These are phyloP conservation scores for Clanis bilineata DNA, from an alignment of 2,888 invertebrate genomes.

Conservation along the genomic window DNA sequence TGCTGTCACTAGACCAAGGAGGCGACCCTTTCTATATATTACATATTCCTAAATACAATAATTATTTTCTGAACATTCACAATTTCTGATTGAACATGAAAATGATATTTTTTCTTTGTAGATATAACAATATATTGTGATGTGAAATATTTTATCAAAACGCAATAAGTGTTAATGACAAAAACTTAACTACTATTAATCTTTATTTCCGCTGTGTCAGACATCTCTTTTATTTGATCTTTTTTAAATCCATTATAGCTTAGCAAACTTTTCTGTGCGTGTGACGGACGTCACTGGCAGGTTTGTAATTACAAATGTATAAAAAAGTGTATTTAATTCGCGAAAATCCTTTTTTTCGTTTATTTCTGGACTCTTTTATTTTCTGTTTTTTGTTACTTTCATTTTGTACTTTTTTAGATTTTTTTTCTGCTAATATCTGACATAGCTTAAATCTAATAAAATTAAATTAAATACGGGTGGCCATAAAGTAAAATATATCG, in stretches of 20 bases:
- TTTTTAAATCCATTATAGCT: too few relatives aligned
- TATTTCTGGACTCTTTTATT: too few relatives aligned
- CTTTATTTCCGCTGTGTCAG: background rate
- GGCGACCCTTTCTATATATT: too few relatives aligned
- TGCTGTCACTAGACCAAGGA: too few relatives aligned
- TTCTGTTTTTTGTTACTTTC: too few relatives aligned
- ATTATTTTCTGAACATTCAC: background rate
- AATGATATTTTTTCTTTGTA: background rate
- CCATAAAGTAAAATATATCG: background rate
- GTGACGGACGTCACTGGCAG: too few relatives aligned
- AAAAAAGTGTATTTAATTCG: too few relatives aligned
- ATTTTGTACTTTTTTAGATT: background rate
- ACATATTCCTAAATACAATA: too few relatives aligned
- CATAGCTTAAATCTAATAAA: constrained; percentile 1
- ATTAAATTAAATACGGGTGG: constrained; percentile 6
- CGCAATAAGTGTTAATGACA: background rate
- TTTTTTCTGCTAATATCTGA: background rate
- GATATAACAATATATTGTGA: constrained; percentile 2
- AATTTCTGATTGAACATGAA: background rate
- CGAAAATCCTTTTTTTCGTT: too few relatives aligned
- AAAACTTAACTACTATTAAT: background rate
- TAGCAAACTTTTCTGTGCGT: too few relatives aligned
- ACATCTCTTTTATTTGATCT: too few relatives aligned
- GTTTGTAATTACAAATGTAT: too few relatives aligned
- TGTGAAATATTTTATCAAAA: constrained; percentile 7